Conservation (phyloP, 2,113 vertebrate species). For the Nibea coibor region DNA sequence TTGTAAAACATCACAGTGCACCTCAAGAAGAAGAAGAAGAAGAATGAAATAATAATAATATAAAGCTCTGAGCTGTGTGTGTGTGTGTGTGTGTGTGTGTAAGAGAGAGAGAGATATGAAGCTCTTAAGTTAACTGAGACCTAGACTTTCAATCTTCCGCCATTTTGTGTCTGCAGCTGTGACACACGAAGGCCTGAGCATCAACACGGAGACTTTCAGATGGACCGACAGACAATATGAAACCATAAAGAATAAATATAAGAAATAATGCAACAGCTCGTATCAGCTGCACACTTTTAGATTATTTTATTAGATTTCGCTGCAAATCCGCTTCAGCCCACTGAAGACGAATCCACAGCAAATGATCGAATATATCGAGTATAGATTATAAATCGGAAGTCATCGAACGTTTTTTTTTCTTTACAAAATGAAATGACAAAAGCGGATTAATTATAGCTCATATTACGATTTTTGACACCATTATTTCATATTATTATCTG, state of each 20-base stretch:
- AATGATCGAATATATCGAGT: background rate
- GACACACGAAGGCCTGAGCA: slow-evolving; percentile 11
- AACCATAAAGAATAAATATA: background rate
- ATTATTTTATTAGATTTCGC: background rate
- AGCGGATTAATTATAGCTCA: too few relatives aligned
- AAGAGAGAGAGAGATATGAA: slow-evolving; percentile 6
- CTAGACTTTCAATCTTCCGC: slow-evolving; percentile 47
- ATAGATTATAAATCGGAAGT: too few relatives aligned
- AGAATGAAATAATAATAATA: background rate
- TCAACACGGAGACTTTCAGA: background rate
- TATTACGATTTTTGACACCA: too few relatives aligned
- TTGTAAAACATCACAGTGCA: slow-evolving; percentile 28
- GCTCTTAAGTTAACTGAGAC: slow-evolving; percentile 33
- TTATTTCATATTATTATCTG: background rate
- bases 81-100: background rate
- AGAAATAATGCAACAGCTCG: background rate
- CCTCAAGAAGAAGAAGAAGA: background rate
- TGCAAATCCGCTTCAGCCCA: background rate
- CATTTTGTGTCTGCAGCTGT: slow-evolving; percentile 66
- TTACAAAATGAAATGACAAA: too few relatives aligned
- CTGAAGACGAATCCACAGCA: background rate
- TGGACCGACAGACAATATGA: background rate
- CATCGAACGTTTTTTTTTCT: too few relatives aligned
- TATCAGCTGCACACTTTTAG: background rate
- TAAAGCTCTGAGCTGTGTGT: background rate